Evolutionary conservation across 1,140 invertebrate species (phyloP), one percentile per base, ranked within the genome.

Genomic region (Aphis craccivora): DNA sequence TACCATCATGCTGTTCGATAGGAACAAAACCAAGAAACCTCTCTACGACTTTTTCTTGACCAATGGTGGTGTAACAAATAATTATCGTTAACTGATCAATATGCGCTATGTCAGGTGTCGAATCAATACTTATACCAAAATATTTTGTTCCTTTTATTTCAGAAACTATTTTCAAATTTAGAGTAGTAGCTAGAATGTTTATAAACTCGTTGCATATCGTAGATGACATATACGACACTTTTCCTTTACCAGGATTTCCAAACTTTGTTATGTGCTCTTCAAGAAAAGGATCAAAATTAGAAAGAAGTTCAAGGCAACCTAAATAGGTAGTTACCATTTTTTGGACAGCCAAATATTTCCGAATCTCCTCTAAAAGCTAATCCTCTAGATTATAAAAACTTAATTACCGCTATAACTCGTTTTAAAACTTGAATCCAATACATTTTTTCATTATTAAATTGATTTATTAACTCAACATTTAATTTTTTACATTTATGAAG

Each of bases 271-370:
- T 94, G 90, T 95, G 95, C 76, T 94, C 90, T 35, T 93, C 94
- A 91, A 95, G 94, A 94, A 95, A 95, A 60, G 94, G 94, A 94
- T 95, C 95, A 94, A 95, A 95, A 94, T 95, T 94, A 25, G 94
- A 94, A 76, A 95, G 93, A 55, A 95, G 90, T 94, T 95, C 94
- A 83, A 95, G 93, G 83, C 94, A 53, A 86, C 94, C 94, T 37
- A 94, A 67, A 93, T 93, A 95, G 88, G 94, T 93, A 95, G 88
- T 95, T 94, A 30, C 90, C 60, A 81, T 92, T 60, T 37, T 48
- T 53, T 43, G 89, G 48, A 93, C 92, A 92, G 45, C 94, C 94
- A 48, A 48, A 48, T 67, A 94, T 89, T 91, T 94, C 93, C 48
- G 91, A 90, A 92, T 67, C 45, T 45, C 43, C 43, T 91, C 94